These are phyloP conservation scores for Porites lutea DNA, from an alignment of 64 coral and sea anemone species.

Conservation along the genomic window DNA sequence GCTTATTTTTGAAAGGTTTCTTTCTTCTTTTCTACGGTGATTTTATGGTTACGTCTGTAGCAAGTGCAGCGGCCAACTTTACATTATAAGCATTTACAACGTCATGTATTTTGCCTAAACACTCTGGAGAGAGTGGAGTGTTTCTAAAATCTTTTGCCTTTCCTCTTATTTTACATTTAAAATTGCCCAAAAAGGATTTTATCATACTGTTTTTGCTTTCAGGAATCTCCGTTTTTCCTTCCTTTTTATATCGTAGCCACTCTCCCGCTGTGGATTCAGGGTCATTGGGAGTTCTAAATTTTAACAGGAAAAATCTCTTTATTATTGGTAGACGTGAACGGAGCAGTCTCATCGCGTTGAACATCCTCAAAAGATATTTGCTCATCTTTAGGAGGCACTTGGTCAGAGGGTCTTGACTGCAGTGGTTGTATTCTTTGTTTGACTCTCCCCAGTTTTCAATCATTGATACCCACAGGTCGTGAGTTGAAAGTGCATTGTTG, in stretches of 20 bases:
- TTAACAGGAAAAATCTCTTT: not conserved
- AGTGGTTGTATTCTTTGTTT: constrained; percentile 73
- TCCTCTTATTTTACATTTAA: not conserved
- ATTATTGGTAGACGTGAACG: not conserved
- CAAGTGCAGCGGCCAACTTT: not conserved
- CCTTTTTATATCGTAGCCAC: constrained; percentile 34
- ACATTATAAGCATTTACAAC: constrained; percentile 40
- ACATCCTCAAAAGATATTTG: constrained; percentile 73
- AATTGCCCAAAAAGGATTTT: not conserved
- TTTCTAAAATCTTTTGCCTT: not conserved
- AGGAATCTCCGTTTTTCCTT: constrained; percentile 21
- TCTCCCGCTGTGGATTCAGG: constrained; percentile 11
- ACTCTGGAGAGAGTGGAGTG: not conserved
- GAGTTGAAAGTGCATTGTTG: constrained; percentile 8
- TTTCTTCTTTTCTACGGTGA: too few relatives aligned
- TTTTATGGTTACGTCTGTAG: too few relatives aligned
- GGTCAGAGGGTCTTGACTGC: not conserved
- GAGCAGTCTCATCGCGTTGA: constrained; percentile 51
- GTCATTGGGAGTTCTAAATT: constrained; percentile 1
- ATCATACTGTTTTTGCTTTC: not conserved
- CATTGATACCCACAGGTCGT: constrained; percentile 83
- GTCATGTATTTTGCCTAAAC: constrained; percentile 51
- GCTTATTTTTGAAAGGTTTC: too few relatives aligned
- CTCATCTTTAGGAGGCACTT: constrained; percentile 81
- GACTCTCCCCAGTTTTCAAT: constrained; percentile 82